phyloP scores from a whole-genome alignment of 1,140 invertebrate genomes.

The Drosophila lowei region DNA sequence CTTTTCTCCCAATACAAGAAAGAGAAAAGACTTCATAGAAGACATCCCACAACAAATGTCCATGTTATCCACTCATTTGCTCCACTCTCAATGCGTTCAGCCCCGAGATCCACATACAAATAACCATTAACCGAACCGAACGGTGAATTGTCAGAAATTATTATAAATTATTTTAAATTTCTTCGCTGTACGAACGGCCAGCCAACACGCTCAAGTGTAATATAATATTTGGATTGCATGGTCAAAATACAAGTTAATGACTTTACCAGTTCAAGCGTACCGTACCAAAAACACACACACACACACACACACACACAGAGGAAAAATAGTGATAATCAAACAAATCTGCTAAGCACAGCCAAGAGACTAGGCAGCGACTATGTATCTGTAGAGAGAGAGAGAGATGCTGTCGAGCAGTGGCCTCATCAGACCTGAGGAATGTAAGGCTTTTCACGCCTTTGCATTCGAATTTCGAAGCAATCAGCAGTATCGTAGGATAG shows the following conservation, averaged over 20 bases:
- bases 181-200: no score
- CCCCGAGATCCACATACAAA: conserved; percentile 31
- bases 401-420: conserved; percentile 33
- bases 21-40: background rate
- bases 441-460: conserved; percentile 56
- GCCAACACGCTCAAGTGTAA: conserved; percentile 42
- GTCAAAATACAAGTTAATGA: conserved; percentile 47
- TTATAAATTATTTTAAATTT: conserved; percentile 30
- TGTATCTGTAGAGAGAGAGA: background rate
- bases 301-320: background rate
- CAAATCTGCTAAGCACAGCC: conserved; percentile 4
- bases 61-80: conserved; percentile 33
- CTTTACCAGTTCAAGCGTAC: conserved; percentile 41
- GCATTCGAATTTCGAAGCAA: conserved; percentile 1
- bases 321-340: background rate
- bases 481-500: conserved; percentile 20
- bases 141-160: conserved; percentile 44
- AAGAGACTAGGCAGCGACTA: no score
- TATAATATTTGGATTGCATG: conserved; percentile 25
- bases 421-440: conserved; percentile 3
- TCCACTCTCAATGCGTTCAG: conserved; percentile 26
- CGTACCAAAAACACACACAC: conserved; percentile 36
- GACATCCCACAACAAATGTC: conserved; percentile 3
- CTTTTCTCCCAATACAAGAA: no score
- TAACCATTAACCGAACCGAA: conserved; percentile 31